Evolutionary conservation across 2,888 invertebrate species (phyloP).

Genomic region (Lottia scabra): DNA sequence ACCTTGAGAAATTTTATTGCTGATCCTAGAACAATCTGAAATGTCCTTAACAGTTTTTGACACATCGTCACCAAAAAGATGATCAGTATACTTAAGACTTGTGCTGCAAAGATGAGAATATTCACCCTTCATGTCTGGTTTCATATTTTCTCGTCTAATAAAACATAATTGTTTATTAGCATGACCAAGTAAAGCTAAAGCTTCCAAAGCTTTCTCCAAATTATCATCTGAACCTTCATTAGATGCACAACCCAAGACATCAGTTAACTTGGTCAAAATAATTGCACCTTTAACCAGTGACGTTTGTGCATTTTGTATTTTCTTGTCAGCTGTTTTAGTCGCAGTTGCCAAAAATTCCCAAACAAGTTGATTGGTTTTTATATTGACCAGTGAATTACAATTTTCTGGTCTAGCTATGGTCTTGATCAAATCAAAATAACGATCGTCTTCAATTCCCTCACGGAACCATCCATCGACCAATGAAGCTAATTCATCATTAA

Average conservation of each 20-base stretch:
- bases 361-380: conserved; percentile 1
- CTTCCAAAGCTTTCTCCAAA: background rate
- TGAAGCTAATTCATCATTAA: background rate
- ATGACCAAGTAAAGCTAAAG: background rate
- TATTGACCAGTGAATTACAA: background rate
- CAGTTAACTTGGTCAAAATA: background rate
- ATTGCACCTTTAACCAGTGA: background rate
- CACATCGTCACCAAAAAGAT: background rate
- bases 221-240: background rate
- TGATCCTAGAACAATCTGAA: background rate
- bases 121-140: background rate
- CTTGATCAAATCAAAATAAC: background rate
- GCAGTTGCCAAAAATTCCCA: background rate
- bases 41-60: background rate
- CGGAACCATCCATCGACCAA: background rate
- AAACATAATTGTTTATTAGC: background rate
- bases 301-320: background rate
- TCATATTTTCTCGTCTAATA: background rate
- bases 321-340: background rate
- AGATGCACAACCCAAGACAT: background rate
- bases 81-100: background rate
- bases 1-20: background rate
- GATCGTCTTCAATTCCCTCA: background rate
- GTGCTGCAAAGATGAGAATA: background rate
- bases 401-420: too few species aligned